Base-by-base conservation (phyloP, 2,113 vertebrate species). In the Cnemophilus loriae region DNA sequence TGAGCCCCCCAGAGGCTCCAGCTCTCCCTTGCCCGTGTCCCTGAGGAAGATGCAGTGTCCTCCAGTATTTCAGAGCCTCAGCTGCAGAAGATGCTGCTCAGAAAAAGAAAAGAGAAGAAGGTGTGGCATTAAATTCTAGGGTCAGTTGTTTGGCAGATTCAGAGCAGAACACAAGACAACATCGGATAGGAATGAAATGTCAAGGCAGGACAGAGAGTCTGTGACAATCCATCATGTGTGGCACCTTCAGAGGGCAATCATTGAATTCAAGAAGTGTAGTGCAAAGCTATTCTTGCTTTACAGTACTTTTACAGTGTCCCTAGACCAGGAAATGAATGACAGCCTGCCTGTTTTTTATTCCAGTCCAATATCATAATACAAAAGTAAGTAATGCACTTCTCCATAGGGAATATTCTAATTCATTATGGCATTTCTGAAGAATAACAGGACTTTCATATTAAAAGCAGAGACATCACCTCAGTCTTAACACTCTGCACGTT, bases 41-140 rank as follows among this genome's bases (percentile, higher is more conserved):
- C 95, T 81, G 89, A 97, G 80, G 95, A 92, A 61, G 53, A 93
- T 95, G 76, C 88, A 70, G 60, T 61, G 89, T 97, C 92, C 89
- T 96, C 92, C 86, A 84, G 71, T 73, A 90, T 94, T 95, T 97
- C 76, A 97, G 95, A 97, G 95, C 61, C 89, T 96, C 65, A 96
- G 92, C 71, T 97, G 73, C 47, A 81, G 73, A 96, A 71, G 73
- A 89, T 53, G 32, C 93, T 89, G 93, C 76, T 63, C 19, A 78
- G 78, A 67, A 85, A 93, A 33, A 92, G 39, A 57, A 82, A 61
- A 95, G 64, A 95, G 76, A 84, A 88, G 46, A 96, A 95, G 70
- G 87, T 73, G 46, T 77, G 59, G 88, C 59, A 56, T 96, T 95
- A 95, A 95, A 97, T 97, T 91, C 84, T 46, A 83, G 84, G 87